Conservation (phyloP, 2,888 invertebrate genomes). For the Hypsopygia costalis region DNA sequence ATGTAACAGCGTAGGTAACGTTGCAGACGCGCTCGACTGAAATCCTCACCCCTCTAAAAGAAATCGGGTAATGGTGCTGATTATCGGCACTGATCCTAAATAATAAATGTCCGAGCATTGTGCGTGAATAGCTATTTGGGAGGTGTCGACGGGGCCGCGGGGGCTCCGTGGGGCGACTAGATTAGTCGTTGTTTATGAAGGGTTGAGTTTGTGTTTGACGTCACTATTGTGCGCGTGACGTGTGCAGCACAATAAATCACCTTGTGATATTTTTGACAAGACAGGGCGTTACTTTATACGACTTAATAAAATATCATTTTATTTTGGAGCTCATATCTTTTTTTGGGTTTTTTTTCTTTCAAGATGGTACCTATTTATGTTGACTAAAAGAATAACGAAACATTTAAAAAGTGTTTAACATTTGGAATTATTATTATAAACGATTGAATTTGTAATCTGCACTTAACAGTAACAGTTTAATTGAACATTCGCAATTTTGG, state of each 20-base stretch:
- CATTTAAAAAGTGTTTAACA: too few relatives aligned
- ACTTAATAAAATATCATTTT: too few relatives aligned
- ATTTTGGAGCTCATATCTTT: too few relatives aligned
- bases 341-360: too few relatives aligned
- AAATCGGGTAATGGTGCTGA: constrained; percentile 51
- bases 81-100: constrained; percentile 58
- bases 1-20: not conserved
- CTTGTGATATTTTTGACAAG: too few relatives aligned
- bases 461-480: too few relatives aligned
- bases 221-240: not conserved
- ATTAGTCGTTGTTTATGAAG: constrained; percentile 1
- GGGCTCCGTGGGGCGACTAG: not conserved
- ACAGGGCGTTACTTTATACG: too few relatives aligned
- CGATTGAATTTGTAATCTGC: too few relatives aligned
- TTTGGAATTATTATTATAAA: too few relatives aligned
- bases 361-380: too few relatives aligned
- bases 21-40: constrained; percentile 3
- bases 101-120: constrained; percentile 51
- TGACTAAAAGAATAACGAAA: too few relatives aligned
- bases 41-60: constrained; percentile 38
- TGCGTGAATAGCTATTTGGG: constrained; percentile 14
- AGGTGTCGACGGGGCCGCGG: constrained; percentile 3
- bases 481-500: too few relatives aligned
- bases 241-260: not conserved
- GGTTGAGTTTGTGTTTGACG: not conserved